These are phyloP conservation scores for Oscheius sp. DNA, from an alignment of 1,140 invertebrate species.

Conservation along the genomic window DNA sequence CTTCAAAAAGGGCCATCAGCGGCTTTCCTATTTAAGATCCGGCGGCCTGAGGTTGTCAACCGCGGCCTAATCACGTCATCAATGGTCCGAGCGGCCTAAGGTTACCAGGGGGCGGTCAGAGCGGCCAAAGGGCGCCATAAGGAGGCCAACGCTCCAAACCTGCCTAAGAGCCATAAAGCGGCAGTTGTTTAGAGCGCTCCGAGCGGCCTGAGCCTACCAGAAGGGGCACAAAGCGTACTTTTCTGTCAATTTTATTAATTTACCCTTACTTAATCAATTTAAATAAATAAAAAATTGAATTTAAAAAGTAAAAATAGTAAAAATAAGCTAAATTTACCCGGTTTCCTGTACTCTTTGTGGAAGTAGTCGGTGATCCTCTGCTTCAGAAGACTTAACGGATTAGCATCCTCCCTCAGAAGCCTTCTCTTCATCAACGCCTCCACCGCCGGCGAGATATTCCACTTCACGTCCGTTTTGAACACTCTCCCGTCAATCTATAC, in stretches of 20 bases:
- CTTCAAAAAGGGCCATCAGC: too few species aligned
- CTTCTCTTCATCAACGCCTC: slow-evolving; percentile 16
- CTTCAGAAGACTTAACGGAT: slow-evolving; percentile 55
- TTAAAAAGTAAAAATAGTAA: background rate
- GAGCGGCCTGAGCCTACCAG: too few species aligned
- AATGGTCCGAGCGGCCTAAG: too few species aligned
- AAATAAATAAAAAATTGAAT: background rate
- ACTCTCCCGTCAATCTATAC: slow-evolving; percentile 20
- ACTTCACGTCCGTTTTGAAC: background rate
- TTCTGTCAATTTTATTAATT: too few species aligned
- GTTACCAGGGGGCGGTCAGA: background rate
- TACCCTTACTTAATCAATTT: too few species aligned
- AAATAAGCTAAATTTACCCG: slow-evolving; percentile 14
- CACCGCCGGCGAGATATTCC: slow-evolving; percentile 26
- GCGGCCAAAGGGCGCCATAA: background rate
- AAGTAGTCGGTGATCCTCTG: slow-evolving; percentile 49
- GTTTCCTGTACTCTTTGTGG: slow-evolving; percentile 45
- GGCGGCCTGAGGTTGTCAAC: too few species aligned
- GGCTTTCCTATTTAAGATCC: too few species aligned
- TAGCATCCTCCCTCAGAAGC: slow-evolving; percentile 29
- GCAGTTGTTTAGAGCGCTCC: too few species aligned
- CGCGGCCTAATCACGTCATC: too few species aligned
- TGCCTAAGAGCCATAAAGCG: background rate
- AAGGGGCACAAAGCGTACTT: background rate
- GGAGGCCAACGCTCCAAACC: background rate